phyloP scores from a whole-genome alignment of 2,113 vertebrate genomes.

The Percopsis transmontana region DNA sequence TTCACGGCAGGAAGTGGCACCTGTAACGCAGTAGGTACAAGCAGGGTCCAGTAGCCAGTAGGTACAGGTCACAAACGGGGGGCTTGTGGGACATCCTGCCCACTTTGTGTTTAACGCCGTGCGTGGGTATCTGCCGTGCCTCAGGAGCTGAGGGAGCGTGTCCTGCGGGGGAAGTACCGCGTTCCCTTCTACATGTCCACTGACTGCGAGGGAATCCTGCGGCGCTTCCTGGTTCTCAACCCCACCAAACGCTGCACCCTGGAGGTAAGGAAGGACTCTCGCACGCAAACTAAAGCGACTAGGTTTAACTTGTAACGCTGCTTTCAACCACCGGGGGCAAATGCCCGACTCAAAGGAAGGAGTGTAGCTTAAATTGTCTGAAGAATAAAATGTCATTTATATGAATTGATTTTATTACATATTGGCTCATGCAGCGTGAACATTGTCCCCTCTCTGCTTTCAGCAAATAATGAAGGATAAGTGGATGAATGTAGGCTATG shows the following conservation, averaged over 20 bases:
- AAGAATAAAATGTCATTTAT: too few relatives aligned
- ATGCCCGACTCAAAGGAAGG: too few relatives aligned
- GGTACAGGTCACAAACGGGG: too few relatives aligned
- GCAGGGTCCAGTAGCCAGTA: too few relatives aligned
- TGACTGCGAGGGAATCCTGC: slow-evolving; percentile 92
- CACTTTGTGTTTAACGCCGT: slow-evolving; percentile 5
- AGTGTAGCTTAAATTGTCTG: too few relatives aligned
- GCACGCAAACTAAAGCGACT: neutral
- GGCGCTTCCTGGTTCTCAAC: slow-evolving; percentile 92
- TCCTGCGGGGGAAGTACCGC: slow-evolving; percentile 91
- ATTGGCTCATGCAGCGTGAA: too few relatives aligned
- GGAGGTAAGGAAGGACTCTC: slow-evolving; percentile 77
- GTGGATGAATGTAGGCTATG: slow-evolving; percentile 90
- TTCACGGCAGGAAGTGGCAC: too few relatives aligned
- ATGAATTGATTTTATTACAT: too few relatives aligned
- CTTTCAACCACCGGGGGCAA: too few relatives aligned
- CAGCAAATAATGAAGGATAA: slow-evolving; percentile 98
- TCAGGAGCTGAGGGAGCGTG: slow-evolving; percentile 92
- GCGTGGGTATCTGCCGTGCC: neutral
- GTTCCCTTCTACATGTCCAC: slow-evolving; percentile 98
- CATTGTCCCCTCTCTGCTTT: neutral
- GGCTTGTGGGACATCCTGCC: neutral
- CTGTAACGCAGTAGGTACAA: too few relatives aligned
- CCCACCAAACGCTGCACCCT: slow-evolving; percentile 91
- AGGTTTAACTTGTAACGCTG: neutral